phyloP scores from a whole-genome alignment of 2,113 vertebrate species.

The Mola mola region DNA sequence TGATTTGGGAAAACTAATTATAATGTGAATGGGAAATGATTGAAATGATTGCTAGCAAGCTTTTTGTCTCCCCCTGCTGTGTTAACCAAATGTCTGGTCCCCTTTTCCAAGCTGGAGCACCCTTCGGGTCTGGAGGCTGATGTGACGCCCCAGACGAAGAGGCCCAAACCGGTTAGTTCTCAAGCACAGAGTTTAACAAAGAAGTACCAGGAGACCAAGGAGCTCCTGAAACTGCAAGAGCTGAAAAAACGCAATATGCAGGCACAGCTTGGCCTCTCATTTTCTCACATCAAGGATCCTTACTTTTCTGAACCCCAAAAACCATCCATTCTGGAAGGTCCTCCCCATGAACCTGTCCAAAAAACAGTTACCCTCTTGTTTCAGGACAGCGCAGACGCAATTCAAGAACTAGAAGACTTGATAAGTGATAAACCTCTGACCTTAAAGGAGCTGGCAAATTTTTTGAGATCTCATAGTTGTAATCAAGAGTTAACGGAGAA shows the following conservation, averaged over 20 bases:
- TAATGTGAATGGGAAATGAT: constrained; percentile 49
- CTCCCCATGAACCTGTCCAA: constrained; percentile 66
- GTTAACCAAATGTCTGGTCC: constrained; percentile 89
- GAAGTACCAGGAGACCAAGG: constrained; percentile 89
- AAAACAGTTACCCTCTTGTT: constrained; percentile 71
- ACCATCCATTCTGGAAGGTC: constrained; percentile 50
- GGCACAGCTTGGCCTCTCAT: constrained; percentile 85
- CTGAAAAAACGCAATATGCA: constrained; percentile 87
- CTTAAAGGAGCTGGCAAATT: constrained; percentile 67
- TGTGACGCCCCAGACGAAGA: constrained; percentile 84
- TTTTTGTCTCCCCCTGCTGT: constrained; percentile 82
- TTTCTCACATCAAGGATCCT: constrained; percentile 79
- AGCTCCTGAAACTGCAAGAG: constrained; percentile 86
- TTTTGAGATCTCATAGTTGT: constrained; percentile 68
- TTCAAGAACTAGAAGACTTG: constrained; percentile 78
- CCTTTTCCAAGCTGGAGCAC: constrained; percentile 88
- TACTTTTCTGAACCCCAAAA: constrained; percentile 74
- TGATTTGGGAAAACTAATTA: constrained; percentile 44
- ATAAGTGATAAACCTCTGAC: constrained; percentile 68
- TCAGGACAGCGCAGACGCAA: constrained; percentile 71
- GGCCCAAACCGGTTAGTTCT: constrained; percentile 85
- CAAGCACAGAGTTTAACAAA: constrained; percentile 86
- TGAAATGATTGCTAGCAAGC: constrained; percentile 68
- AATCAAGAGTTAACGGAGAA: constrained; percentile 58
- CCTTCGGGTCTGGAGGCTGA: constrained; percentile 86